Conservation (phyloP, 2,888 invertebrate species). For the Electrophaes corylata region DNA sequence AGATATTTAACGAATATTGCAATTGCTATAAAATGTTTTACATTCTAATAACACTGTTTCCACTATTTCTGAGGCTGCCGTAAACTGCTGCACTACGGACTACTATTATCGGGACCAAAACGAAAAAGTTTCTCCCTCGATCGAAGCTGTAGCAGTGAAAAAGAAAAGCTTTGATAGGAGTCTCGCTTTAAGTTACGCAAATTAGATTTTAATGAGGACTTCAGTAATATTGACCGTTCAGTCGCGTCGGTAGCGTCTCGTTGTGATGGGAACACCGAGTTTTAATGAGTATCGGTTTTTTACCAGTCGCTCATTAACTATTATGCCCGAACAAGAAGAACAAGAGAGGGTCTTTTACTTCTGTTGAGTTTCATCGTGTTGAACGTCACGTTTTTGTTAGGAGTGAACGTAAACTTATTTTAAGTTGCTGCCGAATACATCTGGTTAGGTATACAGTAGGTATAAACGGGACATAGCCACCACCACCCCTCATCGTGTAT, state of each 20-base stretch:
- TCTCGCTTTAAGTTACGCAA: conserved; percentile 57
- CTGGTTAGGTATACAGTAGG: conserved; percentile 65
- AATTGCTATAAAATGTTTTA: conserved; percentile 38
- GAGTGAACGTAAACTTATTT: conserved; percentile 64
- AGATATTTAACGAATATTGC: conserved; percentile 50
- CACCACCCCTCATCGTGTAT: conserved; percentile 77
- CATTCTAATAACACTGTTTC: conserved; percentile 26
- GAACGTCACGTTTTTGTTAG: conserved; percentile 49
- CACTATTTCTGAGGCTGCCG: conserved; percentile 27
- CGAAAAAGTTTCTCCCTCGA: conserved; percentile 36
- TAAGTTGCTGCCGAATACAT: conserved; percentile 66
- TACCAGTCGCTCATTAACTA: conserved; percentile 42
- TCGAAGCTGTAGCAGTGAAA: conserved; percentile 46
- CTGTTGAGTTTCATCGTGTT: conserved; percentile 37
- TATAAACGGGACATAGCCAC: conserved; percentile 65
- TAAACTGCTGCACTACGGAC: conserved; percentile 35
- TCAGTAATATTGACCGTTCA: conserved; percentile 53
- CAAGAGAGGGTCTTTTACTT: conserved; percentile 24
- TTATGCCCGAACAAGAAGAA: conserved; percentile 14
- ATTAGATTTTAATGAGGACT: conserved; percentile 62
- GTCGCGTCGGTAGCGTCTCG: conserved; percentile 40
- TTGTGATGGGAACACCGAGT: conserved; percentile 41
- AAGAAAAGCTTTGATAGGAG: conserved; percentile 54
- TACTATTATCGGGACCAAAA: conserved; percentile 37
- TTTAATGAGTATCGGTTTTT: conserved; percentile 48